Conservation (phyloP, 2,888 invertebrate species). For the Polymixis lichenea region DNA sequence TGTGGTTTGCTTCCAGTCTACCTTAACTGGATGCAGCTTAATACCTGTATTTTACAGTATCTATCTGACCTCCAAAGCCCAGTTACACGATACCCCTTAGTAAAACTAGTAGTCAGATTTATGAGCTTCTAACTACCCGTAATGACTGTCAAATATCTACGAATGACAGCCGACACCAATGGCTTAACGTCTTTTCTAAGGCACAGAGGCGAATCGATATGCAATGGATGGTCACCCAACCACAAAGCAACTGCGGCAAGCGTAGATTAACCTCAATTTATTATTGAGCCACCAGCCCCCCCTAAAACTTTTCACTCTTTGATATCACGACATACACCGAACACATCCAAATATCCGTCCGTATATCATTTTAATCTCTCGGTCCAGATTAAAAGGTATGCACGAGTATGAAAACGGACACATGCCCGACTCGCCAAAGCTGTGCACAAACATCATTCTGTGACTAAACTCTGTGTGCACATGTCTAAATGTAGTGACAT, state of each 20-base stretch:
- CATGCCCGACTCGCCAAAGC: constrained; percentile 42
- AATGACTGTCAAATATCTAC: not conserved
- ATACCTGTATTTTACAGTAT: not conserved
- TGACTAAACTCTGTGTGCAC: constrained; percentile 60
- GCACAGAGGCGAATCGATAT: no score
- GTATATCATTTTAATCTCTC: constrained; percentile 31
- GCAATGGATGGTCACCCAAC: no score
- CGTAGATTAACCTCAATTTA: no score
- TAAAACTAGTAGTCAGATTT: not conserved
- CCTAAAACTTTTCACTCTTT: not conserved
- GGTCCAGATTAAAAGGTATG: constrained; percentile 42
- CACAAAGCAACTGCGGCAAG: no score
- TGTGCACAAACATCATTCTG: constrained; percentile 70
- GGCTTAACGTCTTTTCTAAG: not conserved
- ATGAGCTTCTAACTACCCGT: not conserved
- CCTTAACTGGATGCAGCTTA: no score
- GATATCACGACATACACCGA: not conserved
- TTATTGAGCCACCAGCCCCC: no score
- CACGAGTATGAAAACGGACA: constrained; percentile 42
- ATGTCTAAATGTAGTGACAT: constrained; percentile 52
- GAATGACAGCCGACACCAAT: not conserved
- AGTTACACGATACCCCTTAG: not conserved
- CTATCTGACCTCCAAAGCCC: not conserved
- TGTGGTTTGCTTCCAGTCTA: no score
- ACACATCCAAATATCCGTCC: not conserved